Evolutionary conservation across 2,888 invertebrate genomes (phyloP).

Genomic region (Zaprionus lineosus): DNA sequence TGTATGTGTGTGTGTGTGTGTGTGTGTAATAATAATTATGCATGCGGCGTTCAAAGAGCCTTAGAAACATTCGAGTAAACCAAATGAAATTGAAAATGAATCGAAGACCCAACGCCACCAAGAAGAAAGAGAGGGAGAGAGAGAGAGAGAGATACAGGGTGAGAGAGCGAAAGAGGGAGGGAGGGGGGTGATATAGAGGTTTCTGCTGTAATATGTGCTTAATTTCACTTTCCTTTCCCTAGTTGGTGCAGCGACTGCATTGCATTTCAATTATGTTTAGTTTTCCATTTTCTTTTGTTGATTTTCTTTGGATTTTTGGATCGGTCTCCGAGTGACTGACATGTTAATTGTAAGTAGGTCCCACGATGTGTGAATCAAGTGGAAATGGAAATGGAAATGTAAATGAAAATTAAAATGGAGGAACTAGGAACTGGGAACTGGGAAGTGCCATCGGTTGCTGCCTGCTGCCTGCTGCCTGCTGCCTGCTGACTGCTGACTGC

Average conservation of each 20-base stretch:
- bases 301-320: slow-evolving; percentile 47
- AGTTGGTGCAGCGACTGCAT: slow-evolving; percentile 58
- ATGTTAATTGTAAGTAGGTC: slow-evolving; percentile 57
- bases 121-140: too few species aligned
- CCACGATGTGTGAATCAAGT: slow-evolving; percentile 39
- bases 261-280: slow-evolving; percentile 64
- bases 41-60: slow-evolving; percentile 66
- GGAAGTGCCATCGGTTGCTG: too few species aligned
- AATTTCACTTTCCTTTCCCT: slow-evolving; percentile 74
- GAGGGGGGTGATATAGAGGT: not conserved
- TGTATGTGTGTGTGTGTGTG: slow-evolving; percentile 17
- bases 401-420: not conserved
- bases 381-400: slow-evolving; percentile 43
- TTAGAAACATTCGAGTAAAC: slow-evolving; percentile 64
- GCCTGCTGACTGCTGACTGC: slow-evolving; percentile 4
- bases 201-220: slow-evolving; percentile 2
- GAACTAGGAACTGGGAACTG: slow-evolving; percentile 1
- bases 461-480: too few species aligned
- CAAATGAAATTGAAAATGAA: slow-evolving; percentile 72
- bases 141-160: not conserved
- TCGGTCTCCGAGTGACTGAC: slow-evolving; percentile 55
- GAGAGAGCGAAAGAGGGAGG: not conserved
- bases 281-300: slow-evolving; percentile 31
- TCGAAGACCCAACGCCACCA: slow-evolving; percentile 37
- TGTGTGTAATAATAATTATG: slow-evolving; percentile 68